These are phyloP conservation scores for Chironomus riparius DNA, from an alignment of 2,888 invertebrate species.

Conservation along the genomic window DNA sequence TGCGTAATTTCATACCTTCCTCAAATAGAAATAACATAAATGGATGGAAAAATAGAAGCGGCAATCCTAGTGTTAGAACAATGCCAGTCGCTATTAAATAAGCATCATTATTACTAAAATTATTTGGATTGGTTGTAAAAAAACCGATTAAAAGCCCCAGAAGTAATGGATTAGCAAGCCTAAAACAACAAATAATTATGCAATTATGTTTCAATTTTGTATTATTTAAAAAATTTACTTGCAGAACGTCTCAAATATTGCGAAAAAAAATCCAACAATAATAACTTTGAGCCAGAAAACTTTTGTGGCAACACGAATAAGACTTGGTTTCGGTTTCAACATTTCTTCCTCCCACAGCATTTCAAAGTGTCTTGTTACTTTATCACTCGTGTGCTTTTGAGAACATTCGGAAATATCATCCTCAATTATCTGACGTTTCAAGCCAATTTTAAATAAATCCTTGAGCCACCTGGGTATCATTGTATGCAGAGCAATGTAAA, in stretches of 20 bases:
- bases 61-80: conserved; percentile 35
- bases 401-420: conserved; percentile 28
- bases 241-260: conserved; percentile 30
- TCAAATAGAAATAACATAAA: conserved; percentile 55
- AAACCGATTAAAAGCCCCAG: conserved; percentile 51
- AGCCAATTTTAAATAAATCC: conserved; percentile 29
- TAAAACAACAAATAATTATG: conserved; percentile 34
- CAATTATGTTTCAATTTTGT: conserved; percentile 9
- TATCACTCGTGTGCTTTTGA: conserved; percentile 23
- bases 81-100: conserved; percentile 54
- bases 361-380: conserved; percentile 26
- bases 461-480: conserved; percentile 39
- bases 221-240: conserved; percentile 31
- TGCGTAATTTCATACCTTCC: conserved; percentile 59
- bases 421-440: conserved; percentile 27
- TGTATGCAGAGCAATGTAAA: conserved; percentile 39
- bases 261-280: conserved; percentile 26
- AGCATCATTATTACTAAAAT: conserved; percentile 45
- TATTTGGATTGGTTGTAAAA: conserved; percentile 45
- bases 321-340: conserved; percentile 27
- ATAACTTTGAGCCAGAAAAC: conserved; percentile 27
- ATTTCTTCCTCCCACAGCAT: conserved; percentile 28
- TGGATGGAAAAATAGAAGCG: conserved; percentile 45
- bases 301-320: conserved; percentile 27
- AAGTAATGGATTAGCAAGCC: conserved; percentile 51